These are phyloP conservation scores for Amblyjoppa fuscipennis DNA, from an alignment of 2,888 invertebrate species.

Conservation along the genomic window DNA sequence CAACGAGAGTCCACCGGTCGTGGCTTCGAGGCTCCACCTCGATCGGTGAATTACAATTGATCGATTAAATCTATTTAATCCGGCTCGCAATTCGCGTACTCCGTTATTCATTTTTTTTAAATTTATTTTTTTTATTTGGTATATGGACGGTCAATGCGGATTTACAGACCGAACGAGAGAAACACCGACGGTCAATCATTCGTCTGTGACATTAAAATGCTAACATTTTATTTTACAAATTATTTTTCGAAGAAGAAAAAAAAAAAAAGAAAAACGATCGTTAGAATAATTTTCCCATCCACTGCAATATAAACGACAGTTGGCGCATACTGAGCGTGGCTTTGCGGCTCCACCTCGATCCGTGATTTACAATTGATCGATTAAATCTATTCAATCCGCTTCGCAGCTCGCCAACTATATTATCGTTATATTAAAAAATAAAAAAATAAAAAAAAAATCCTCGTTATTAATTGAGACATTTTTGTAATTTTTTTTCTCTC, in stretches of 20 bases:
- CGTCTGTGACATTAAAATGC: too few species aligned
- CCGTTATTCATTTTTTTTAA: not conserved
- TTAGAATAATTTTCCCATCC: conserved; percentile 4
- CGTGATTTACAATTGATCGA: not conserved
- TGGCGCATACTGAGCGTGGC: not conserved
- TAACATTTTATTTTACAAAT: too few species aligned
- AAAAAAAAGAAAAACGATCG: too few species aligned
- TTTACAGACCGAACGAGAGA: too few species aligned
- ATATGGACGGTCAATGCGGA: too few species aligned
- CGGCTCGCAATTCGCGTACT: not conserved
- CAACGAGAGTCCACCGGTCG: not conserved
- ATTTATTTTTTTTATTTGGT: too few species aligned
- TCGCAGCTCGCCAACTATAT: not conserved
- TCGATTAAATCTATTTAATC: not conserved
- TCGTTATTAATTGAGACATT: too few species aligned
- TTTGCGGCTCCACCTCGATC: not conserved
- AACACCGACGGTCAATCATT: too few species aligned
- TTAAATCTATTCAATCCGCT: not conserved
- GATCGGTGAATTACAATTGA: not conserved
- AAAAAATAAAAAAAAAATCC: too few species aligned
- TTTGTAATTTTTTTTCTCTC: too few species aligned
- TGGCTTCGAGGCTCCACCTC: not conserved
- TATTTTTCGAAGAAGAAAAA: too few species aligned
- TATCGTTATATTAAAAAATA: too few species aligned
- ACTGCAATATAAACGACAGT: conserved; percentile 16